Evolutionary conservation across 2,113 vertebrate species (phyloP), one percentile per base, ranked within the genome.

Genomic region (Acrocephalus kingi): DNA sequence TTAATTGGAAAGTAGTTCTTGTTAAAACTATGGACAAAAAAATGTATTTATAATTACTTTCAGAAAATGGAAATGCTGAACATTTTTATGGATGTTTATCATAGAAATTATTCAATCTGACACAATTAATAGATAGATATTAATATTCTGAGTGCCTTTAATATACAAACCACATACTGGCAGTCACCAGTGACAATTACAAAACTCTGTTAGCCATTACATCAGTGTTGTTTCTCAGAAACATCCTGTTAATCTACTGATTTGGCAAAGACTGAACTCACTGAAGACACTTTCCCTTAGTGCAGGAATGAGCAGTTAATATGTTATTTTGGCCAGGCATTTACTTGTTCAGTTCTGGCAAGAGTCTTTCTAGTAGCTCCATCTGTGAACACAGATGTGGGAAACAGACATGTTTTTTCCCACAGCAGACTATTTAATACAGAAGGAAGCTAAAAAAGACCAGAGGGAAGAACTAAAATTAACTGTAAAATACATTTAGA

Each of bases 361-460:
- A 78, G 46, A 76, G 33, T 74, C 49, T 84, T 81, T 84, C 62
- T 94, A 92, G 87, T 88, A 90, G 79, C 68, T 96, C 94, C 94
- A 96, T 97, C 94, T 95, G 94, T 90, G 85, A 93, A 88, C 76
- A 74, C 92, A 96, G 93, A 94, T 97, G 93, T 94, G 87, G 79
- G 85, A 88, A 90, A 89, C 25, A 88, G 76, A 61, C 39, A 33
- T 67, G 56, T 2, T 33, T 81, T 96, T 92, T 91, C 59, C 48
- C 52, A 56, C 63, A 91, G 46, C 58, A 90, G 39, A 86, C 27
- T 86, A 84, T 81, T 93, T 81, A 55, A 74, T 77, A 86, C 19
- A 77, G 79, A 90, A 90, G 41, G 20, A 84, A 88, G 9, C 75
- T 72, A 68, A 92, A 94, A 93, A 86, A 71, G 35, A 90, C 39